Evolutionary conservation across 2,113 vertebrate species (phyloP), one percentile per base, ranked within the genome.

Genomic region (Percopsis transmontana): DNA sequence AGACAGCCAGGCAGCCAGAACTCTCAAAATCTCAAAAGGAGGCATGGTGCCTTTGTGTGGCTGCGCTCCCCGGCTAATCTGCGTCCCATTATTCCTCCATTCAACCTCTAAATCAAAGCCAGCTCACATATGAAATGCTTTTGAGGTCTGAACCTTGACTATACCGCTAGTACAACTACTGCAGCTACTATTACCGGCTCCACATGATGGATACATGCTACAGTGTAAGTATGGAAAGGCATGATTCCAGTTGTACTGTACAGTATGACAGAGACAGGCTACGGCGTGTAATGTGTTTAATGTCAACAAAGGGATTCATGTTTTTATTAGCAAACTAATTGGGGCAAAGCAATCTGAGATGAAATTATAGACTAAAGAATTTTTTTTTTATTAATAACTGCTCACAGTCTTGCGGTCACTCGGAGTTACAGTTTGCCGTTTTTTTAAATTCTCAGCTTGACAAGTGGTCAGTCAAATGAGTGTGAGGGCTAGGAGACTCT

Each of bases 41-140:
- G 83, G 72, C 81, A 65, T 18, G 48, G 68, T 62, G 77, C 63
- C 86, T 90, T 90, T 89, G 86, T 89, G 88, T 81, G 84, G 85
- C 84, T 83, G 77, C 72, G 16, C 66, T 79, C 75, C 76, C 74
- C 76, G 44, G 72, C 79, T 76, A 63, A 85, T 89, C 89, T 90
- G 89, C 82, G 81, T 86, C 82, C 85, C 81, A 87, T 88, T 90
- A 89, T 86, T 87, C 62, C 71, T 73, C 55, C 79, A 76, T 80
- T 86, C 61, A 64, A 48, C 68, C 75, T 75, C 72, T 64, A 88
- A 90, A 88, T 88, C 82, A 88, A 89, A 88, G 82, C 81, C 87
- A 90, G 84, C 77, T 69, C 87, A 76, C 87, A 88, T 88, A 84
- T 89, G 87, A 86, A 89, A 90, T 72, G 79, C 78, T 82, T 90